phyloP scores from a whole-genome alignment of 2,797 vertebrate genomes.

The Xenops minutus region DNA sequence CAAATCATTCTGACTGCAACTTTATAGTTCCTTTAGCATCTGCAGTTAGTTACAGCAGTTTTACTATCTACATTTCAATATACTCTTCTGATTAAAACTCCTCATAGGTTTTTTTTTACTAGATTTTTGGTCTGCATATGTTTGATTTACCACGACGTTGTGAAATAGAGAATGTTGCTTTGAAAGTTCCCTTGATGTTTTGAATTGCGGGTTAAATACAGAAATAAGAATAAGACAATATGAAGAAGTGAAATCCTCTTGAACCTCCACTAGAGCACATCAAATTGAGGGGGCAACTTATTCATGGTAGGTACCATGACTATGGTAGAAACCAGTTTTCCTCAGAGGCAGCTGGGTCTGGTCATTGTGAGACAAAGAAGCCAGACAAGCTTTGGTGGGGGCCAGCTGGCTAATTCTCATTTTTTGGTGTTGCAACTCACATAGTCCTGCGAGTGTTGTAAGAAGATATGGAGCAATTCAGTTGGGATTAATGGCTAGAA shows the following conservation, averaged over 20 bases:
- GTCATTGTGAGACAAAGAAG: background rate
- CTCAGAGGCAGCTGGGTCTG: background rate
- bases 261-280: background rate
- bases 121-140: slow-evolving; percentile 52
- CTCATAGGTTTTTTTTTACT: slow-evolving; percentile 72
- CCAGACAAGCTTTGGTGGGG: background rate
- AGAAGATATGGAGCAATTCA: slow-evolving; percentile 36
- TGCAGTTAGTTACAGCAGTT: slow-evolving; percentile 73
- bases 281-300: background rate
- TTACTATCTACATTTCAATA: slow-evolving; percentile 78
- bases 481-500: background rate
- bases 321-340: background rate
- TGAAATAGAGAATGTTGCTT: slow-evolving; percentile 57
- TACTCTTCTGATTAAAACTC: slow-evolving; percentile 74
- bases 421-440: background rate
- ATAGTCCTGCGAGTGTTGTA: background rate
- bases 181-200: slow-evolving; percentile 51
- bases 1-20: background rate
- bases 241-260: slow-evolving; percentile 3
- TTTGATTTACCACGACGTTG: slow-evolving; percentile 16
- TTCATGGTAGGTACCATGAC: background rate
- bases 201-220: background rate
- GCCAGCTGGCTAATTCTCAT: background rate
- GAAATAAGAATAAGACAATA: background rate
- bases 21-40: slow-evolving; percentile 74